Evolutionary conservation across 35 echinoderm and acorn worm genomes (phyloP).

Genomic region (Hemicentrotus pulcherrimus): DNA sequence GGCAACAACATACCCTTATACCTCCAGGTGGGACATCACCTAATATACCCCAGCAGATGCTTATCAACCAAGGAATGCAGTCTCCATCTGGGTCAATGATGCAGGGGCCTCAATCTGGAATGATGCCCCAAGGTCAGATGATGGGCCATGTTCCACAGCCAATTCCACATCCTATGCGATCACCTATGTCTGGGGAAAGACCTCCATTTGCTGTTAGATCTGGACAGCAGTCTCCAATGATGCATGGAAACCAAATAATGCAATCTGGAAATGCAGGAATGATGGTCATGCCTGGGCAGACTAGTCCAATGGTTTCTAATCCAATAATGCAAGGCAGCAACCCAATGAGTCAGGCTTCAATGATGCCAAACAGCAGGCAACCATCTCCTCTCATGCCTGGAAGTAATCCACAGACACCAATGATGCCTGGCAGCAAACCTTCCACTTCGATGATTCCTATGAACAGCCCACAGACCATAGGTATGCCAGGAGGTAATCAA

Average conservation of each 20-base stretch:
- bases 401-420: slow-evolving; percentile 38
- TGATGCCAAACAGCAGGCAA: background rate
- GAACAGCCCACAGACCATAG: slow-evolving; percentile 24
- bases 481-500: background rate
- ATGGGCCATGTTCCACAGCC: slow-evolving; percentile 49
- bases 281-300: slow-evolving; percentile 41
- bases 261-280: background rate
- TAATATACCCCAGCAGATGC: background rate
- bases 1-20: slow-evolving; percentile 30
- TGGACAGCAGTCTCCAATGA: slow-evolving; percentile 68
- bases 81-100: slow-evolving; percentile 27
- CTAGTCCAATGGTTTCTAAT: slow-evolving; percentile 60
- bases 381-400: slow-evolving; percentile 38
- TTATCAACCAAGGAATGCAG: slow-evolving; percentile 38
- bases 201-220: slow-evolving; percentile 60
- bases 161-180: slow-evolving; percentile 50
- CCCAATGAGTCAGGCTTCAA: slow-evolving; percentile 13
- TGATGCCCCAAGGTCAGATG: slow-evolving; percentile 57
- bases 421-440: slow-evolving; percentile 50
- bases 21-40: slow-evolving; percentile 16
- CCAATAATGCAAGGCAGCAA: slow-evolving; percentile 48
- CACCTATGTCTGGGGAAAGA: slow-evolving; percentile 49
- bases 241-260: slow-evolving; percentile 46
- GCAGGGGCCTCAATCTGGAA: slow-evolving; percentile 43
- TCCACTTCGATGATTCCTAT: slow-evolving; percentile 25